Evolutionary conservation across 2,797 vertebrate genomes (phyloP), one percentile per base, ranked within the genome.

Genomic region (Heterohyrax brucei): DNA sequence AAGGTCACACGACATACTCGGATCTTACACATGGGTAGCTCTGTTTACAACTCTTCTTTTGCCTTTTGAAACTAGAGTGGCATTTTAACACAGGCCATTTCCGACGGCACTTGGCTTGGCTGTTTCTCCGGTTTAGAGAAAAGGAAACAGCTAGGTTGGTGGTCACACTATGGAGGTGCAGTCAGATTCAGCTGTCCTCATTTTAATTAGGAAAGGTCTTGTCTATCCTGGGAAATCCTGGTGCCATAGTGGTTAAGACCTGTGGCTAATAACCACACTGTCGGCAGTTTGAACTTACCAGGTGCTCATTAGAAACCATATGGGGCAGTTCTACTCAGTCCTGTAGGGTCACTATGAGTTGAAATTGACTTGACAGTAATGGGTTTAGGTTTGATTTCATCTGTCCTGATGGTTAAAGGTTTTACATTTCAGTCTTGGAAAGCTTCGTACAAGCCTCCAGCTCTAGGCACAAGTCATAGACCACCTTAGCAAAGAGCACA

Each of bases 401-500:
- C 61, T 81, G 8, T 78, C 33, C 19, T 77, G 56, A 48, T 91
- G 26, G 77, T 48, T 61, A 89, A 89, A 85, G 85, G 61, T 70
- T 94, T 83, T 89, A 53, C 56, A 68, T 64, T 77, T 92, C 24
- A 68, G 26, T 26, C 3, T 21, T 61, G 53, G 46, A 77, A 94
- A 89, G 30, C 44, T 16, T 13, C 81, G 5, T 70, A 4, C 28
- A 81, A 86, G 50, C 33, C 28, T 92, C 61, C 22, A 86, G 50
- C 46, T 92, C n/a, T 56, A 64, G 76, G 44, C 61, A 30, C 46
- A 53, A 72, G 14, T 77, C 26, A 39, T 68, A 81, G 75, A 86
- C 50, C 18, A 80, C 76, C 61, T 86, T 86, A 81, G 53, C 66
- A 92, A n/a, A 85, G 12, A 76, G n/a, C 46, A n/a, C 39, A 56